Base-by-base conservation (phyloP, 2,888 invertebrate genomes). In the Margaritifera margaritifera region DNA sequence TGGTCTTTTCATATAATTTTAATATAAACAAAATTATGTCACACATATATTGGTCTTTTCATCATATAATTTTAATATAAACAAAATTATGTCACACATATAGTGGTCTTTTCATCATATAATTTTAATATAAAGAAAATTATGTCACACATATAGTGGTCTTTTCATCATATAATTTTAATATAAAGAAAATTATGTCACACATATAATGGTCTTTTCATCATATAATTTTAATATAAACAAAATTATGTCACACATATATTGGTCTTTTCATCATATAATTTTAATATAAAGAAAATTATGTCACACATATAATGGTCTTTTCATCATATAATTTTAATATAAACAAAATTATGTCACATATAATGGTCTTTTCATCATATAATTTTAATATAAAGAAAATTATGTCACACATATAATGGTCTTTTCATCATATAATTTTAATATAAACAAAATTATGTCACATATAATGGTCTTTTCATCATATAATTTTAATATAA, bases 61-160 rank as follows among this genome's bases (percentile, higher is more conserved):
- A 52, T 53, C 20, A 52, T 3, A 24, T 55, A n/a, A 20, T 20
- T 55, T n/a, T 59, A 59, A n/a, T 25, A 53, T 50, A 22, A 53
- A 66, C 18, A 57, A 25, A 64, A 56, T 19, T 50, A 31, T 31
- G 5, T 31, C 31, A 0, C 11, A 11, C 42, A 42, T 42, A 42
- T 42, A 6, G 6, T 31, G 5, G 8, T 31, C 31, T 31, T 31
- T 31, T 31, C 22, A 52, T 53, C 20, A 52, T 3, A 24, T 55
- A n/a, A 20, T 20, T 55, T n/a, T 59, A 59, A n/a, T 25, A 53
- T 50, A 22, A 53, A 66, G 11, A 57, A 25, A 64, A 56, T 19
- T 50, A 31, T 31, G 5, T 31, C 31, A 0, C 11, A 11, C 42
- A 42, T 42, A 42, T 42, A 6, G 6, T 31, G 5, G 8, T 31